Conservation (phyloP, 2,888 invertebrate species). For the Leptothorax acervorum region DNA sequence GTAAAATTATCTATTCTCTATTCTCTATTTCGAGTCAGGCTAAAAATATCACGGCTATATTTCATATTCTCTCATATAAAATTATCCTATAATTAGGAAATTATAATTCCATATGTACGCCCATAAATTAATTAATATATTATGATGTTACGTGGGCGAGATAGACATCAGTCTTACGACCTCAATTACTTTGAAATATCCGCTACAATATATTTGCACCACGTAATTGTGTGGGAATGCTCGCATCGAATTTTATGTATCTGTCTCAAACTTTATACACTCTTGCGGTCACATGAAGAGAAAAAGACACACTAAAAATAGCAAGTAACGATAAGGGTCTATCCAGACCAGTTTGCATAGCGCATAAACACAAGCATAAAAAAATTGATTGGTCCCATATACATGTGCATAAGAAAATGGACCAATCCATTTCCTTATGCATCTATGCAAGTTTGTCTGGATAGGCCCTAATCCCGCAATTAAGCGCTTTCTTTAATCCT, state of each 20-base stretch:
- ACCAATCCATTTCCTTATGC: too few relatives aligned
- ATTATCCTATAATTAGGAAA: conserved; percentile 2
- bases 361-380: too few relatives aligned
- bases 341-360: too few relatives aligned
- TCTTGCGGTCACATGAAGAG: neutral
- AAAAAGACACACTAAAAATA: neutral
- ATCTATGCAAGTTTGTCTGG: too few relatives aligned
- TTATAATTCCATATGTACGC: neutral
- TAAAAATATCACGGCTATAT: neutral
- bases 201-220: neutral
- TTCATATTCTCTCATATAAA: neutral
- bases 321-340: neutral
- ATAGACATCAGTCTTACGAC: conserved; percentile 6
- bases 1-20: neutral
- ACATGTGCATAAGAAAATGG: too few relatives aligned
- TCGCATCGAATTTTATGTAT: neutral
- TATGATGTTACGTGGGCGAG: neutral
- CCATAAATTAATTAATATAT: conserved; percentile 25
- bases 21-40: neutral
- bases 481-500: neutral
- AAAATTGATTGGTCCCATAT: too few relatives aligned
- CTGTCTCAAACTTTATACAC: neutral
- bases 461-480: too few relatives aligned
- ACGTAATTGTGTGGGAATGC: neutral
- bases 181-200: conserved; percentile 9